Evolutionary conservation across 2,797 vertebrate genomes (phyloP), one percentile per base, ranked within the genome.

Genomic region (Chiroxiphia lanceolata): DNA sequence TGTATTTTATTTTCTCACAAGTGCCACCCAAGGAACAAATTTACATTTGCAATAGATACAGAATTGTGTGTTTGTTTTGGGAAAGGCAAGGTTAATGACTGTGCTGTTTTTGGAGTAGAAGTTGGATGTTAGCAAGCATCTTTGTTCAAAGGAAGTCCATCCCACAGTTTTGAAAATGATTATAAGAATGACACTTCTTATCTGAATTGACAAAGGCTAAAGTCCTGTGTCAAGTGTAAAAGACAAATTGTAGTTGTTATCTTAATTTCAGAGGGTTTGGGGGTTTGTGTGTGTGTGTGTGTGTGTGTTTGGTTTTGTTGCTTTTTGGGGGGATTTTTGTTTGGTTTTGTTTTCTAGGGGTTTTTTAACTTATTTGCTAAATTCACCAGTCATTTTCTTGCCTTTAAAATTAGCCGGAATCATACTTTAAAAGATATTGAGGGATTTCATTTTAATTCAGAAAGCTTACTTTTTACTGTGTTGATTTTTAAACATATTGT

Each of bases 31-130:
- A 80, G 64, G 29, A 79, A 85, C 33, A 83, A 42, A 64, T 72
- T 38, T 33, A 5, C 60, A 8, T 18, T 15, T 70, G 22, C 3
- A 42, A 25, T 13, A 83, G 36, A 26, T 51, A 76, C 22, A 93
- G 63, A 89, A 89, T 90, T 11, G 6, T 11, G 5, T 63, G 20
- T 17, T 71, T 78, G 19, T 65, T 68, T 91, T 6, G n/a, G 60
- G 26, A 82, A 87, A 86, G 29, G 34, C 23, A 25, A 69, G 31
- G 34, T 75, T 47, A 84, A 92, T 60, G 3, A 21, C 40, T 79
- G 54, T 29, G 31, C 19, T 72, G 11, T 7, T 4, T 0, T 47
- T 0, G 0, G 13, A 64, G 14, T 25, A 34, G 53, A 90, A 83
- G 56, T 16, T 76, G 59, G 19, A 94, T n/a, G 21, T 87, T 54